phyloP scores from a whole-genome alignment of 2,797 vertebrate genomes.

The Odontamblyopus lacepedii region DNA sequence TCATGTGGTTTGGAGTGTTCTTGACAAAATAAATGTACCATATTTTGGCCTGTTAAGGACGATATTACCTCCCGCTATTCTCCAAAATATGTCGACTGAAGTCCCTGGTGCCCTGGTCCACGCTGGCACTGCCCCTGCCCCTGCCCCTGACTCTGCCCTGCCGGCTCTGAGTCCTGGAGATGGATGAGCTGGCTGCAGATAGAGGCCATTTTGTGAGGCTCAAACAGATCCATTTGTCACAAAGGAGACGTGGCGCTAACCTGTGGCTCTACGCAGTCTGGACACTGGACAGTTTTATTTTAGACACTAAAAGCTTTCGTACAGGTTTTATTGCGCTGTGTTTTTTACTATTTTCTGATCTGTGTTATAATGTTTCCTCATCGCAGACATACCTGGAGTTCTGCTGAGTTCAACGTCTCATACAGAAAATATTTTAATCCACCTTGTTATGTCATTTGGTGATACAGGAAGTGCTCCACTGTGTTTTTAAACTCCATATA shows the following conservation, averaged over 20 bases:
- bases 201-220: conserved; percentile 41
- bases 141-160: conserved; percentile 44
- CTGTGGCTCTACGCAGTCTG: conserved; percentile 42
- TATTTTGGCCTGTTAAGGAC: not conserved
- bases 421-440: no score
- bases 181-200: conserved; percentile 52
- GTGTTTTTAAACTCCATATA: no score
- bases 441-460: no score
- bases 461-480: no score
- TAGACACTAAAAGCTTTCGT: no score
- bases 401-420: no score
- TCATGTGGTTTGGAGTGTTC: no score
- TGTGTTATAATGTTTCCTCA: no score
- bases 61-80: not conserved
- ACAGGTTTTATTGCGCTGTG: no score
- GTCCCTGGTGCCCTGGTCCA: not conserved
- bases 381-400: no score
- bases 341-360: no score
- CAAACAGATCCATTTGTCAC: conserved; percentile 58
- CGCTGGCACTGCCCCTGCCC: not conserved
- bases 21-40: no score
- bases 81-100: not conserved
- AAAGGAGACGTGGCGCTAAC: conserved; percentile 51
- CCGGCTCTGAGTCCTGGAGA: conserved; percentile 45
- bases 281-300: not conserved